Evolutionary conservation across 1,140 invertebrate genomes (phyloP), one percentile per base, ranked within the genome.

Genomic region (Stratiolaelaps scimitus): DNA sequence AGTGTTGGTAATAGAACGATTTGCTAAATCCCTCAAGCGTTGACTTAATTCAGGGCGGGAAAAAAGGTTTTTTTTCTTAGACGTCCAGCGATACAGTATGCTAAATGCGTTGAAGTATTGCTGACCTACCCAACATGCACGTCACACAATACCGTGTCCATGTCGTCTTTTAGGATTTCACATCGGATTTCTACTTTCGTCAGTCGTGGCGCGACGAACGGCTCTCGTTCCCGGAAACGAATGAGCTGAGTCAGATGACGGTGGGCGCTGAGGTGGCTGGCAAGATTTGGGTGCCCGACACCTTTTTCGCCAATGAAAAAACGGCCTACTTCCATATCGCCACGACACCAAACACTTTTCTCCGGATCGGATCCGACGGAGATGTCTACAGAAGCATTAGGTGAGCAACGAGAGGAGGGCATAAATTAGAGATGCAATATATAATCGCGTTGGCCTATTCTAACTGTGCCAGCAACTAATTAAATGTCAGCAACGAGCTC

Each of bases 261-360:
- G 77, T 81, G 0, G 78, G 79, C 43, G 76, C 79, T 5, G 80
- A 80, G 65, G 80, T 81, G 64, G 70, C 80, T 47, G 73, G 79
- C 19, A 73, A 73, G 68, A 77, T 81, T 45, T 81, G 81, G 81
- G 73, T 95, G 74, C 93, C 93, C 70, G 92, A 97, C 79, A 96
- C 92, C 70, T 94, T 94, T 81, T 95, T 95, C 81, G 92, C 79
- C 60, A 97, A 96, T 78, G 92, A 96, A 80, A 96, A 96, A 81
- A 90, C 92, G 79, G 93, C 91, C 69, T 93, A 93, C 81, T 95
- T 96, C 81, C 93, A 97, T 80, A 88, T 89, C 77, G 91, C 92
- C 69, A 96, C 92, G 75, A 94, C 92, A 71, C 91, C 86, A 78
- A 93, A 95, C 81, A 90, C 94, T 80, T 92, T 95, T 81, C 90